A percentile compares a stretch with the other conserved stretches of the same genome.
phyloP scores from a whole-genome alignment of 2,888 invertebrate genomes.

The Erebia palarica region DNA sequence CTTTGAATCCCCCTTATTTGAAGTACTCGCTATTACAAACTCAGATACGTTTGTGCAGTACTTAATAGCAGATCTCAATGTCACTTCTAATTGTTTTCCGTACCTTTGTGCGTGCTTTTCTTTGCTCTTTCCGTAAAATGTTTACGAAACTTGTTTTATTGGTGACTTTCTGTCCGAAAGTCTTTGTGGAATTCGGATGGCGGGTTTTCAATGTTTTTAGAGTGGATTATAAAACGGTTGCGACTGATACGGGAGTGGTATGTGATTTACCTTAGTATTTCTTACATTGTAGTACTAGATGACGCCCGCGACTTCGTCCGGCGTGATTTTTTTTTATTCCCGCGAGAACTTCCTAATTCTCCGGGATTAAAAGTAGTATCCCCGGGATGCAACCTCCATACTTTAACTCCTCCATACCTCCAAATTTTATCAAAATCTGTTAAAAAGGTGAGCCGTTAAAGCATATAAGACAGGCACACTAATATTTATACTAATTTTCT shows the following conservation, averaged over 20 bases:
- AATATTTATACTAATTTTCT: too few relatives aligned
- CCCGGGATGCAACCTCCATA: too few relatives aligned
- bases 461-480: too few relatives aligned
- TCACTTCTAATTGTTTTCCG: slow-evolving; percentile 76
- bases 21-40: slow-evolving; percentile 75
- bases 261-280: neutral
- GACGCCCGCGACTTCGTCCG: too few relatives aligned
- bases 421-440: too few relatives aligned
- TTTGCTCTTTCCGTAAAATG: slow-evolving; percentile 32
- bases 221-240: slow-evolving; percentile 6
- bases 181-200: slow-evolving; percentile 14
- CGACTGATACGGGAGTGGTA: neutral
- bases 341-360: too few relatives aligned
- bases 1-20: slow-evolving; percentile 77
- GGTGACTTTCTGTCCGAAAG: slow-evolving; percentile 13
- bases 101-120: slow-evolving; percentile 61
- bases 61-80: slow-evolving; percentile 76
- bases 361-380: too few relatives aligned
- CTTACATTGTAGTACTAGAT: too few relatives aligned
- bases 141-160: slow-evolving; percentile 24
- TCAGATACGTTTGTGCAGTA: slow-evolving; percentile 76
- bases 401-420: too few relatives aligned
- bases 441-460: too few relatives aligned
- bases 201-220: slow-evolving; percentile 13
- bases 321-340: too few relatives aligned